A percentile compares a stretch with the other conserved stretches of the same genome.
These are phyloP conservation scores for Columbina picui DNA, from an alignment of 2,113 vertebrate species.

Conservation along the genomic window DNA sequence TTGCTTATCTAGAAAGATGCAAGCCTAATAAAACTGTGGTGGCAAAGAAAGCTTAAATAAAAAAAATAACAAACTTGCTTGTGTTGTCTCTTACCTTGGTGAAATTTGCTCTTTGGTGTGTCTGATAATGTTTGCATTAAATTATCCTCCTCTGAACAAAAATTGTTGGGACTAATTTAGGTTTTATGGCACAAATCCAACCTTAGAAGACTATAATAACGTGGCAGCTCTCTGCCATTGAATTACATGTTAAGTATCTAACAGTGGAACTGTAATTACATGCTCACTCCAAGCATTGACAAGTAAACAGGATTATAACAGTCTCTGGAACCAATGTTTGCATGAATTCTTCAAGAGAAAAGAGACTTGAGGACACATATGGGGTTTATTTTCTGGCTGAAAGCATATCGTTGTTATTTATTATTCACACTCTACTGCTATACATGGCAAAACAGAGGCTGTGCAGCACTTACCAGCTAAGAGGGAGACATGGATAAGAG, in stretches of 20 bases:
- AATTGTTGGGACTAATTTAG: constrained; percentile 52
- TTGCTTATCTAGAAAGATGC: not conserved
- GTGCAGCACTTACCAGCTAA: not conserved
- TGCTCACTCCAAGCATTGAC: constrained; percentile 56
- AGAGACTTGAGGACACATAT: constrained; percentile 54
- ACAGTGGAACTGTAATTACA: constrained; percentile 66
- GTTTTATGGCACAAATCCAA: constrained; percentile 63
- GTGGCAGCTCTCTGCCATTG: constrained; percentile 30
- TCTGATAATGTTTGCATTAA: constrained; percentile 45
- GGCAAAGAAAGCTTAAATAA: not conserved
- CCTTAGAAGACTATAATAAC: constrained; percentile 41
- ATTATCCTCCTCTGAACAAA: constrained; percentile 29
- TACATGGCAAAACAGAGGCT: constrained; percentile 1
- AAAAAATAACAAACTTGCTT: not conserved
- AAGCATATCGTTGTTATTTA: constrained; percentile 50
- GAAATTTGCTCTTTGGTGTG: not conserved
- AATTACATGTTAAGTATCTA: constrained; percentile 66
- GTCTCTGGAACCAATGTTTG: constrained; percentile 55
- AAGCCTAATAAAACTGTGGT: not conserved
- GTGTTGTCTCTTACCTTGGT: not conserved
- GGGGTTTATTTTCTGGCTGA: constrained; percentile 58
- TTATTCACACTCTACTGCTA: constrained; percentile 28
- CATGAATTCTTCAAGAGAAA: constrained; percentile 48
- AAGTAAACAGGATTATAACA: constrained; percentile 68
- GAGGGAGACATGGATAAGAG: not conserved